These are phyloP conservation scores for Punctoribates punctum DNA, from an alignment of 2,888 invertebrate species.

Conservation along the genomic window DNA sequence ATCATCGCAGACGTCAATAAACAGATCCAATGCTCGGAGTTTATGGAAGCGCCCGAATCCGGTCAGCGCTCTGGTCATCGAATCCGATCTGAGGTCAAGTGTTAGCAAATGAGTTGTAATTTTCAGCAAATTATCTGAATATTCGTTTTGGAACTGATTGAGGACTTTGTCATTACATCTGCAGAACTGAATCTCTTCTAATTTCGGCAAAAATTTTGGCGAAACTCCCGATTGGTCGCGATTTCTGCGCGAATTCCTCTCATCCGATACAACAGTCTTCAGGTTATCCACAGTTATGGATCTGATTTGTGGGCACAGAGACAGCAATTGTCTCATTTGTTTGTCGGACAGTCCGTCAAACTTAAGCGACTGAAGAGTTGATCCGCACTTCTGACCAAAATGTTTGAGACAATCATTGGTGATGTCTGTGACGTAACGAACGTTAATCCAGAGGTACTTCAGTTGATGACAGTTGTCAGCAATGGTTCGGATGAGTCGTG, in stretches of 20 bases:
- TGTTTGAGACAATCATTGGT: not conserved
- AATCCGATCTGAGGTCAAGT: not conserved
- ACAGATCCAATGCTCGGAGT: not conserved
- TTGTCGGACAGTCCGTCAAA: not conserved
- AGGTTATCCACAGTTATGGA: not conserved
- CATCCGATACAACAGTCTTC: not conserved
- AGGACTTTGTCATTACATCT: not conserved
- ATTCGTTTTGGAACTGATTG: not conserved
- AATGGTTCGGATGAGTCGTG: not conserved
- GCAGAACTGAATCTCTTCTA: not conserved
- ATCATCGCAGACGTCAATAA: conserved; percentile 7
- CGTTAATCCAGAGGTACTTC: not conserved
- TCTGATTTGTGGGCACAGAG: not conserved
- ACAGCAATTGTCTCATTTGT: not conserved
- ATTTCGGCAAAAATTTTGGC: not conserved
- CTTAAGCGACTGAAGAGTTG: not conserved
- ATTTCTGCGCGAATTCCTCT: not conserved
- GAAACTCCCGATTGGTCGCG: not conserved
- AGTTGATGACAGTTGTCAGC: not conserved
- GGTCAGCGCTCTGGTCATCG: not conserved
- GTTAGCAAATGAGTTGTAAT: not conserved
- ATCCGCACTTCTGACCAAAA: not conserved
- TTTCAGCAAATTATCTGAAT: not conserved
- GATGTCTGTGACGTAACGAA: not conserved
- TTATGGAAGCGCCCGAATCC: not conserved